Conservation (phyloP, 2,113 vertebrate species). For the Herpetotheres cachinnans region DNA sequence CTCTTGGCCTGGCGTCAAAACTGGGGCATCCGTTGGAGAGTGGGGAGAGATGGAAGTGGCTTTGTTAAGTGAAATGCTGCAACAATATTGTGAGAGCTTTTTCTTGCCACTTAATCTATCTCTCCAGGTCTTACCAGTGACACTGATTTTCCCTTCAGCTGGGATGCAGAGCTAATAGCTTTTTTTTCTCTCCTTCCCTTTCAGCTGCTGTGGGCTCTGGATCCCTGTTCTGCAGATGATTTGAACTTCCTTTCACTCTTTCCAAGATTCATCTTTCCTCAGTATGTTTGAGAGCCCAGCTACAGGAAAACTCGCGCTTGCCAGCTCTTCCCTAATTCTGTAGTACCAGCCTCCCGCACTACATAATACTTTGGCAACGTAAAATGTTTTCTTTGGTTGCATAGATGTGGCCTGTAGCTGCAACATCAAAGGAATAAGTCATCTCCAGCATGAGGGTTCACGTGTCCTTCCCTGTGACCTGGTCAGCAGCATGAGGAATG, state of each 20-base stretch:
- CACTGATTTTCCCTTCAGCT: background rate
- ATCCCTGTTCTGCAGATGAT: background rate
- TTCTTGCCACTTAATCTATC: background rate
- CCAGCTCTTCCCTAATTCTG: background rate
- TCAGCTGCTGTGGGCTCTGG: background rate
- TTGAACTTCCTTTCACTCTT: background rate
- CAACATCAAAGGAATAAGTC: background rate
- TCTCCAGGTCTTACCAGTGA: background rate
- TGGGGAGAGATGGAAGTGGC: background rate
- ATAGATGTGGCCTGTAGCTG: background rate
- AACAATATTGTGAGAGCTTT: background rate
- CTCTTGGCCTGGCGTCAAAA: background rate
- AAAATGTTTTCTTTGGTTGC: background rate
- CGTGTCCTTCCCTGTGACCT: background rate
- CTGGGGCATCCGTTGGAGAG: background rate
- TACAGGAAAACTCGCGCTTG: background rate
- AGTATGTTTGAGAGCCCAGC: background rate
- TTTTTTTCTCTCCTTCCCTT: background rate
- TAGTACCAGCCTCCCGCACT: accelerated
- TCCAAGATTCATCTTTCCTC: background rate
- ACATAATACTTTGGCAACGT: background rate
- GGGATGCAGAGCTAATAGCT: background rate
- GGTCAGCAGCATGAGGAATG: accelerated
- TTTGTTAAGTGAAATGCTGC: background rate
- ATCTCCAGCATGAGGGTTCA: background rate